phyloP scores from a whole-genome alignment of 2,888 invertebrate species.

The Meliscaeva auricollis region DNA sequence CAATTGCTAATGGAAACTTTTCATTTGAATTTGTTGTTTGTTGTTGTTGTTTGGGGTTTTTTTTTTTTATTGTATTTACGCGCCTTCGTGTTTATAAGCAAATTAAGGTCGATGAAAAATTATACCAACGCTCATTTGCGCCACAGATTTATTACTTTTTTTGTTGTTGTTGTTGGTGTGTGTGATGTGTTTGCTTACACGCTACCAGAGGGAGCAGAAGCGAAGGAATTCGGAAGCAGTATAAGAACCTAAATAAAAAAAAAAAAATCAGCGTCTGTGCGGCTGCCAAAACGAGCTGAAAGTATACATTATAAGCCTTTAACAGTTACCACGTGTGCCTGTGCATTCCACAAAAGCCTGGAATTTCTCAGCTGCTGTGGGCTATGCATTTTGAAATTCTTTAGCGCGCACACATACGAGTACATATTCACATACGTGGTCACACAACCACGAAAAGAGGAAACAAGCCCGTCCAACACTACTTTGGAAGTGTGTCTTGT shows the following conservation, averaged over 20 bases:
- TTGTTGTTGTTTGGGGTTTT: conserved; percentile 34
- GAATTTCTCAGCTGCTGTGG: conserved; percentile 37
- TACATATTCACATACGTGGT: neutral
- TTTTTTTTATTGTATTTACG: conserved; percentile 8
- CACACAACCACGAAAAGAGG: neutral
- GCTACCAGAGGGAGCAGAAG: conserved; percentile 7
- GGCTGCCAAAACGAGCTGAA: conserved; percentile 18
- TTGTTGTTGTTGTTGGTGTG: neutral
- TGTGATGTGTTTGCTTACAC: neutral
- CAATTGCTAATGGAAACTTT: conserved; percentile 70
- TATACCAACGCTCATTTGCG: conserved; percentile 61
- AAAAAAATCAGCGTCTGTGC: conserved; percentile 4
- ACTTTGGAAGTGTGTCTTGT: neutral
- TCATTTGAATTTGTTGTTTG: conserved; percentile 51
- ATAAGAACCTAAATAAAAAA: neutral
- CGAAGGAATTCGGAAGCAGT: neutral
- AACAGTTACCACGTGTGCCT: conserved; percentile 30
- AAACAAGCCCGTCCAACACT: neutral
- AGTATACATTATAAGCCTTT: neutral
- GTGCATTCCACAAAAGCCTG: conserved; percentile 30
- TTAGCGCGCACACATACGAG: conserved; percentile 7
- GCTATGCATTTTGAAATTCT: conserved; percentile 39
- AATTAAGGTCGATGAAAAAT: conserved; percentile 73
- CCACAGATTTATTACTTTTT: conserved; percentile 53
- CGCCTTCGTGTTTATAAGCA: conserved; percentile 62